Evolutionary conservation across 2,797 vertebrate genomes (phyloP).

Genomic region (Takifugu ocellatus): DNA sequence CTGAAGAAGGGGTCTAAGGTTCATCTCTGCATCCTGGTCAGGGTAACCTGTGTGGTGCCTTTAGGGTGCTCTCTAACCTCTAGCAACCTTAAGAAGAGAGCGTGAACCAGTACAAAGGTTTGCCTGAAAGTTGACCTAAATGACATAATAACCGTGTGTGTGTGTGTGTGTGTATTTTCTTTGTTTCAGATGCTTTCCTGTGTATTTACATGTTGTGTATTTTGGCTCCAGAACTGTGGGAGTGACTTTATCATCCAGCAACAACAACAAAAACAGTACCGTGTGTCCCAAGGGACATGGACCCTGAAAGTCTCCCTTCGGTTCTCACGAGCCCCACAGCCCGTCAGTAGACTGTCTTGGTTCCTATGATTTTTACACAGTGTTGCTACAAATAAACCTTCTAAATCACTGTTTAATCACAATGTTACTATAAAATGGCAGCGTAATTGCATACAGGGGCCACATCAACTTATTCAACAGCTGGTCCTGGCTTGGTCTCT

Average conservation of each 20-base stretch:
- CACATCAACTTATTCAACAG: slow-evolving; percentile 53
- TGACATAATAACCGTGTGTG: background rate
- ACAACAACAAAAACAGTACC: slow-evolving; percentile 40
- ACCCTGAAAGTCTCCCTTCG: slow-evolving; percentile 34
- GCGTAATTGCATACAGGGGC: slow-evolving; percentile 42
- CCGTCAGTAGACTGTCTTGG: slow-evolving; percentile 28
- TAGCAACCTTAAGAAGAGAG: no score
- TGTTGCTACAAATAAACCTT: slow-evolving; percentile 52
- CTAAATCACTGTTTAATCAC: slow-evolving; percentile 55
- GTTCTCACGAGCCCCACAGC: slow-evolving; percentile 54
- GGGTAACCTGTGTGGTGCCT: no score
- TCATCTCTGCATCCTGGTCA: no score
- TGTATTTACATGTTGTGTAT: slow-evolving; percentile 15
- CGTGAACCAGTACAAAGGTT: background rate
- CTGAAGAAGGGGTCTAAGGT: no score
- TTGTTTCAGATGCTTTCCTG: background rate
- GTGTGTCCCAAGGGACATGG: slow-evolving; percentile 32
- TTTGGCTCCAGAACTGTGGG: slow-evolving; percentile 46
- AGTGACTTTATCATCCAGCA: slow-evolving; percentile 30
- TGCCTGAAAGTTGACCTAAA: slow-evolving; percentile 2
- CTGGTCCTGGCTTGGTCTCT: slow-evolving; percentile 1
- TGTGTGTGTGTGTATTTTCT: background rate
- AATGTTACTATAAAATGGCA: slow-evolving; percentile 45
- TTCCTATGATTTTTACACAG: slow-evolving; percentile 50
- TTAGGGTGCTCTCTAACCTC: no score